These are phyloP conservation scores for Oreochromis tanganicae DNA, from an alignment of 2,113 vertebrate species.

Conservation along the genomic window DNA sequence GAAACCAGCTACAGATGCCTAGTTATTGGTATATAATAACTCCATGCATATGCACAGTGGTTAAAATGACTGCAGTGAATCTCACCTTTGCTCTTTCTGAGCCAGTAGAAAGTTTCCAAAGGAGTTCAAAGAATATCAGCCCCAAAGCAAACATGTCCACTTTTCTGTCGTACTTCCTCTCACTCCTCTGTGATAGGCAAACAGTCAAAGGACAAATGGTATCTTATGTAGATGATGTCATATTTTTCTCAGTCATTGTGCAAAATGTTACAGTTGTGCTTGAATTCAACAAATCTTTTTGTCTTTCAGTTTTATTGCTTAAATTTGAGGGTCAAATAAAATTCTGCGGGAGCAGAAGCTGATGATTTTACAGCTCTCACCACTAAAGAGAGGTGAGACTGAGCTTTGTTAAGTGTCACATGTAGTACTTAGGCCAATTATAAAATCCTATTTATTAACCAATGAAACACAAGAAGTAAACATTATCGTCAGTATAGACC, in stretches of 20 bases:
- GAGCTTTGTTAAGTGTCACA: not conserved
- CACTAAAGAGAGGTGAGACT: not conserved
- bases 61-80: not conserved
- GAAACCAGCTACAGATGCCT: fast-evolving
- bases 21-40: not conserved
- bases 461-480: not conserved
- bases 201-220: not conserved
- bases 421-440: not conserved
- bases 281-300: fast-evolving
- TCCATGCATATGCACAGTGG: not conserved
- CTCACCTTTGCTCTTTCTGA: conserved; percentile 43
- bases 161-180: conserved; percentile 62
- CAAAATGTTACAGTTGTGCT: not conserved
- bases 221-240: not conserved
- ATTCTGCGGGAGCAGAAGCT: fast-evolving
- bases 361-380: not conserved
- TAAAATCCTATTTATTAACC: not conserved
- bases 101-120: conserved; percentile 27
- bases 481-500: fast-evolving
- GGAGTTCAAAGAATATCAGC: conserved; percentile 81
- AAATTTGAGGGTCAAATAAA: not conserved
- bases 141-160: conserved; percentile 86
- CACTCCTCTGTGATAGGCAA: not conserved
- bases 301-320: not conserved
- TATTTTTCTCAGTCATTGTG: not conserved